A percentile compares a stretch with the other conserved stretches of the same genome.
Evolutionary conservation across 2,797 vertebrate genomes (phyloP).

Genomic region (Gymnothorax javanicus): DNA sequence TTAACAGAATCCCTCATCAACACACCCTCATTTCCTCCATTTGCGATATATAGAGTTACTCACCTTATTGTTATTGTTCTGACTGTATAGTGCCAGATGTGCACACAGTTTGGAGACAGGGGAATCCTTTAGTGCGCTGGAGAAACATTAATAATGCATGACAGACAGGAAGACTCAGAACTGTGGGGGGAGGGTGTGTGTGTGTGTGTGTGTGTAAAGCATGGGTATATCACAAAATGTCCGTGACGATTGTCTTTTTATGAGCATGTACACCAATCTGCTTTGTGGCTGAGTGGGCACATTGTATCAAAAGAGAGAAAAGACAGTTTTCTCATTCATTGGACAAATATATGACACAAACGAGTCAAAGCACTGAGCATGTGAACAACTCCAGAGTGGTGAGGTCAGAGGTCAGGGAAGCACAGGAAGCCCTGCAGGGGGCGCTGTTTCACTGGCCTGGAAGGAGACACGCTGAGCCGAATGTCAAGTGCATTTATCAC

Average conservation of each 20-base stretch:
- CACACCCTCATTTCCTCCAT: background rate
- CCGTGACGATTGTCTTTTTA: background rate
- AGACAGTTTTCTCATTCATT: background rate
- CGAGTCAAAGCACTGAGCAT: background rate
- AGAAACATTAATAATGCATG: slow-evolving; percentile 11
- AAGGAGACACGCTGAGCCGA: background rate
- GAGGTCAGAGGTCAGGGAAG: slow-evolving; percentile 7
- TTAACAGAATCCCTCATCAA: background rate
- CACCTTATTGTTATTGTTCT: background rate
- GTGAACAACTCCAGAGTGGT: background rate
- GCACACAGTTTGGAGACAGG: background rate
- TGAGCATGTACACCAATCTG: background rate
- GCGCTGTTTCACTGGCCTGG: background rate
- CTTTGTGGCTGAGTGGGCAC: background rate
- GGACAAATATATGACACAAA: background rate
- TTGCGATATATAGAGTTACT: background rate
- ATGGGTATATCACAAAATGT: too few relatives aligned
- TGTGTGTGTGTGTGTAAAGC: slow-evolving; percentile 10
- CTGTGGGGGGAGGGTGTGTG: background rate
- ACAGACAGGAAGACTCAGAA: background rate
- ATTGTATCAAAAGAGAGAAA: background rate
- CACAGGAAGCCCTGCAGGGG: slow-evolving; percentile 7
- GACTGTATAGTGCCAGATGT: background rate
- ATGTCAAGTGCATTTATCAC: slow-evolving; percentile 9
- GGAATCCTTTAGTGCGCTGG: background rate